Percentiles rank a stretch among this genome's conserved stretches.
These are phyloP conservation scores for Apostichopus japonicus DNA, from an alignment of 35 echinoderm and acorn worm genomes.

Conservation along the genomic window DNA sequence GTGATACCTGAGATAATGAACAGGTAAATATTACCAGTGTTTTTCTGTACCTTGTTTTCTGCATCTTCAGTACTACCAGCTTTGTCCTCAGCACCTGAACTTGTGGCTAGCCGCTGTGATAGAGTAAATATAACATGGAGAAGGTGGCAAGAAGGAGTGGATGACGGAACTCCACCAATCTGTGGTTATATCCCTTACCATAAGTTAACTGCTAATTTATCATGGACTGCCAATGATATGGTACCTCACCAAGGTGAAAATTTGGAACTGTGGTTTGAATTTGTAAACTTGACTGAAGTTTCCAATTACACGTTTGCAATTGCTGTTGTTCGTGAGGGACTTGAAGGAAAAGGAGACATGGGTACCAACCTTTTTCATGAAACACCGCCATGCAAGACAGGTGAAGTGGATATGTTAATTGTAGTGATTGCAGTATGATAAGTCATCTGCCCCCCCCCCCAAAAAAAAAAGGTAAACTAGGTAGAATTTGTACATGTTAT, in stretches of 20 bases:
- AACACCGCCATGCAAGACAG: neutral
- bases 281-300: neutral
- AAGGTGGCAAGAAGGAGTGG: neutral
- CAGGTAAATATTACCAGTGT: too few relatives aligned
- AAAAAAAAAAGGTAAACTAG: too few relatives aligned
- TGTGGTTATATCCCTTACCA: constrained; percentile 14
- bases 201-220: neutral
- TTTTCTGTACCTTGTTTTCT: too few relatives aligned
- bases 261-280: neutral
- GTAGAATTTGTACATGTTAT: too few relatives aligned
- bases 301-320: neutral
- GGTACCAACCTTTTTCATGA: neutral
- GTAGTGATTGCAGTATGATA: too few relatives aligned
- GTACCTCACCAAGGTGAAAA: neutral
- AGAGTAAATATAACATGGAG: neutral
- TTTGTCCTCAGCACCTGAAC: neutral
- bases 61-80: neutral
- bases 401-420: neutral
- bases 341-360: constrained; percentile 3
- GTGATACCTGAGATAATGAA: too few relatives aligned
- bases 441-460: too few relatives aligned
- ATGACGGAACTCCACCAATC: constrained; percentile 18
- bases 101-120: neutral
- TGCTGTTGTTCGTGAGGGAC: neutral
- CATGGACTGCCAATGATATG: neutral